Conservation (phyloP, 2,113 vertebrate species). For the Perognathus longimembris region DNA sequence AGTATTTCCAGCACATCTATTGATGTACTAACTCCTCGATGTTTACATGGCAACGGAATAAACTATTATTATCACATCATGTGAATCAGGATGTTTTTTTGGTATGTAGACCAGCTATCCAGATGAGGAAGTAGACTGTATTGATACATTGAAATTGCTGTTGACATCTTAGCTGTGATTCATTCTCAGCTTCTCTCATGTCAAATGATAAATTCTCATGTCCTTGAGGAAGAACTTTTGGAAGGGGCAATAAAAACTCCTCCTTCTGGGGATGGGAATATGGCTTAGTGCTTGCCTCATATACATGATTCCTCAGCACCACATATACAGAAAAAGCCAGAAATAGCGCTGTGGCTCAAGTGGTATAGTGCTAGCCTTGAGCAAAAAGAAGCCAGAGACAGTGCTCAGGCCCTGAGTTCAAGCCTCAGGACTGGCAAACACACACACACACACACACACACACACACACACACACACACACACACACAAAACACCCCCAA, state of each 20-base stretch:
- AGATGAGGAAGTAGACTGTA: slow-evolving; percentile 1
- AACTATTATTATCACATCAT: slow-evolving; percentile 43
- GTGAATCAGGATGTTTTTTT: not conserved
- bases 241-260: not conserved
- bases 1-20: slow-evolving; percentile 54
- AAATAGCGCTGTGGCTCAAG: no score
- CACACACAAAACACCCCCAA: no score
- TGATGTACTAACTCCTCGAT: slow-evolving; percentile 7
- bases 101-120: not conserved
- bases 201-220: slow-evolving; percentile 10
- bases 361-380: no score
- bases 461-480: no score
- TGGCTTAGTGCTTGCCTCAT: no score
- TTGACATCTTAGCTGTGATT: slow-evolving; percentile 60
- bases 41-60: slow-evolving; percentile 34
- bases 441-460: no score
- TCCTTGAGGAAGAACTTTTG: slow-evolving; percentile 23
- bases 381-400: no score
- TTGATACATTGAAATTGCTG: slow-evolving; percentile 49
- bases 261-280: not conserved
- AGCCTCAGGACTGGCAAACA: no score
- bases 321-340: no score
- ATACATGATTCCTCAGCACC: no score
- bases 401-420: no score
- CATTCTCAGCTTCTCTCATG: not conserved